These are phyloP conservation scores for Mormyrus lacerda DNA, from an alignment of 2,113 vertebrate species.

Conservation along the genomic window DNA sequence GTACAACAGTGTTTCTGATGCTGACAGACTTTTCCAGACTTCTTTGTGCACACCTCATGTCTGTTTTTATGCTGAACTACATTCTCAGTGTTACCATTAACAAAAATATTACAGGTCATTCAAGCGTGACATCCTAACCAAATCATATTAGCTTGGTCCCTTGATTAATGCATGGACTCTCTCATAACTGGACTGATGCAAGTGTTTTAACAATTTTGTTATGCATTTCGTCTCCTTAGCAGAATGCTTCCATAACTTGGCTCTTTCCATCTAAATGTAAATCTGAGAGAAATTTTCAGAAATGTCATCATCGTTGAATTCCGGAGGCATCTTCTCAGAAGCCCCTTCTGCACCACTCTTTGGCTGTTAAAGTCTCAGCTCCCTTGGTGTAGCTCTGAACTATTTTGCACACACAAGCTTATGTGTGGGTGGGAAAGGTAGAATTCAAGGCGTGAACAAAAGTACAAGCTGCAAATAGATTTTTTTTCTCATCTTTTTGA, in stretches of 20 bases:
- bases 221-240: not conserved
- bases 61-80: not conserved
- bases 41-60: not conserved
- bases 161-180: not conserved
- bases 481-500: constrained; percentile 9
- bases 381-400: not conserved
- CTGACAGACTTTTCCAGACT: not conserved
- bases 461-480: constrained; percentile 12
- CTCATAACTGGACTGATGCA: not conserved
- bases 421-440: constrained; percentile 7
- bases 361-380: constrained; percentile 1
- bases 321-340: constrained; percentile 13
- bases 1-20: not conserved
- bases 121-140: not conserved
- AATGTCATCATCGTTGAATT: constrained; percentile 12
- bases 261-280: constrained; percentile 23
- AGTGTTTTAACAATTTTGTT: constrained; percentile 14
- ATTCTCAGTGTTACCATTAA: not conserved
- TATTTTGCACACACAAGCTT: not conserved
- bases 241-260: constrained; percentile 12
- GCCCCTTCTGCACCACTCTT: not conserved
- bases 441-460: constrained; percentile 3
- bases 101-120: not conserved
- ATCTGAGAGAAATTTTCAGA: constrained; percentile 16
- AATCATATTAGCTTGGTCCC: not conserved